Evolutionary conservation across 2,113 vertebrate species (phyloP).

Genomic region (Pituophis catenifer): DNA sequence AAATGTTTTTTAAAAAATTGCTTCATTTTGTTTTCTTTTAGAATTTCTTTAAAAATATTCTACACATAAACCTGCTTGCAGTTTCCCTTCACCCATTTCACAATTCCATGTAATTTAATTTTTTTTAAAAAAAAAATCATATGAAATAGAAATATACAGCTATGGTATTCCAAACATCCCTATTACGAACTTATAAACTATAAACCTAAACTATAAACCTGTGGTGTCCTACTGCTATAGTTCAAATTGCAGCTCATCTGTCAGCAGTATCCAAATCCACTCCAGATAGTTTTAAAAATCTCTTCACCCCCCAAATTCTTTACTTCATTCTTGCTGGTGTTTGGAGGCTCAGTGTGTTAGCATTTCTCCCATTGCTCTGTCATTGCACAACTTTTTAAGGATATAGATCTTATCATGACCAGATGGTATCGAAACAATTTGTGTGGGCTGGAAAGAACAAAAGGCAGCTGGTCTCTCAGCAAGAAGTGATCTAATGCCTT

Average conservation of each 20-base stretch:
- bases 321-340: background rate
- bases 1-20: too few species aligned
- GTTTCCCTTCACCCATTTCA: background rate
- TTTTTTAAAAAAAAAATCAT: background rate
- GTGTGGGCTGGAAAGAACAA: background rate
- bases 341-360: background rate
- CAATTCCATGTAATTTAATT: background rate
- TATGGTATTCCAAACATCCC: background rate
- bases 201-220: background rate
- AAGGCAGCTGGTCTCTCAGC: background rate
- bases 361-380: background rate
- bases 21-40: background rate
- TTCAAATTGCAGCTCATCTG: background rate
- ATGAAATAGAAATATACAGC: background rate
- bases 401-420: background rate
- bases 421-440: background rate
- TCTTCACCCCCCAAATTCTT: background rate
- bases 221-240: background rate
- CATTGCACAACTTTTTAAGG: background rate
- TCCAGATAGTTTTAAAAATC: background rate
- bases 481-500: background rate
- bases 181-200: background rate
- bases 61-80: background rate
- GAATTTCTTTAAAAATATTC: background rate
- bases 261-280: background rate